Evolutionary conservation across 2,113 vertebrate genomes (phyloP).

Genomic region (Megatriorchis doriae): DNA sequence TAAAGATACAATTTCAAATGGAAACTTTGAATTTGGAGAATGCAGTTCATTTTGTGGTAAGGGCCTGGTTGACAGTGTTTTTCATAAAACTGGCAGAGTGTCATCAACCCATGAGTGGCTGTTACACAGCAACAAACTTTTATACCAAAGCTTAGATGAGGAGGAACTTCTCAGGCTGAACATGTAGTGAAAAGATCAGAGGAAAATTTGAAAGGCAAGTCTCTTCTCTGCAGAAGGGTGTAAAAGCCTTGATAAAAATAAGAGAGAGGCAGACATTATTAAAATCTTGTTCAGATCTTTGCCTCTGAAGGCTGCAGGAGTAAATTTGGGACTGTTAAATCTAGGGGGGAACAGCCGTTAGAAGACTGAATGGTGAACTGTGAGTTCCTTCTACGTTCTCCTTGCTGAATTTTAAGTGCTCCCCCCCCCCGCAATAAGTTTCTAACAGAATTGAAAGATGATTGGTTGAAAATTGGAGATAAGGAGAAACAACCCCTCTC

Average conservation of each 20-base stretch:
- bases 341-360: neutral
- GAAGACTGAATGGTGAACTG: neutral
- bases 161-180: neutral
- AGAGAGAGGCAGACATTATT: neutral
- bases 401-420: neutral
- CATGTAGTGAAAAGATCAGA: neutral
- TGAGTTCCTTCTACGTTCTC: neutral
- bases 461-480: neutral
- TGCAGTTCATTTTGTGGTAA: neutral
- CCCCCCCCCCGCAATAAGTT: rapidly evolving
- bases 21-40: neutral
- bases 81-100: neutral
- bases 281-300: neutral
- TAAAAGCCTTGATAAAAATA: neutral
- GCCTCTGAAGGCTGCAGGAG: neutral
- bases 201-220: neutral
- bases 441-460: neutral
- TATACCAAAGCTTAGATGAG: neutral
- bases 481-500: rapidly evolving
- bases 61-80: neutral
- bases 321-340: neutral
- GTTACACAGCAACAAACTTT: neutral
- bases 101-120: neutral
- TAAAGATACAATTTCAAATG: neutral
- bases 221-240: neutral